Percentiles rank a stretch among this genome's conserved stretches.
These are phyloP conservation scores for Gymnocephalus cernua DNA, from an alignment of 2,113 vertebrate species.

Conservation along the genomic window DNA sequence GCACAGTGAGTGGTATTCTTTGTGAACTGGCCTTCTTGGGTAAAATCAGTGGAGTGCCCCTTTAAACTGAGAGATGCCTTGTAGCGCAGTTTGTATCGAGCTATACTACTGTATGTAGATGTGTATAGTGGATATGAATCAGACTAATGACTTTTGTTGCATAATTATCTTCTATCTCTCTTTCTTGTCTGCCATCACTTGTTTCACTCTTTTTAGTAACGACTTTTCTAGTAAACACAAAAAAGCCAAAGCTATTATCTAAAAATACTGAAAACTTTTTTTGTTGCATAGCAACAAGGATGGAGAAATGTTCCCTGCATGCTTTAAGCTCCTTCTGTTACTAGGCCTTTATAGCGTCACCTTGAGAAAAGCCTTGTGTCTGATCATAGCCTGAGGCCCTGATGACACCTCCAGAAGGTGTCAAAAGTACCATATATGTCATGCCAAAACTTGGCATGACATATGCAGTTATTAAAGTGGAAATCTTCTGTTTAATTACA, in stretches of 20 bases:
- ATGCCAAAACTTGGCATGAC: not conserved
- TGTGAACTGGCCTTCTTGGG: no score
- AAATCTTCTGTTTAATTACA: not conserved
- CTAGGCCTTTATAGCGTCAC: constrained; percentile 17
- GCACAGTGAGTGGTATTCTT: no score
- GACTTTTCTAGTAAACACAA: constrained; percentile 14
- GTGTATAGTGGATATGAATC: not conserved
- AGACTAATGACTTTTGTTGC: not conserved
- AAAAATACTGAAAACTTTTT: constrained; percentile 46
- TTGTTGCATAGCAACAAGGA: constrained; percentile 70
- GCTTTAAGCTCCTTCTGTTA: constrained; percentile 30
- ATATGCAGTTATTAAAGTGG: not conserved
- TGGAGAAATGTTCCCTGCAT: constrained; percentile 9
- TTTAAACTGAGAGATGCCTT: no score
- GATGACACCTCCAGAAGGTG: not conserved
- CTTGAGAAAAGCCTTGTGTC: constrained; percentile 15
- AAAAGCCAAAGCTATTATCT: constrained; percentile 32
- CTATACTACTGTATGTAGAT: no score
- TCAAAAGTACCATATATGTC: no score
- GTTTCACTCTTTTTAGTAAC: constrained; percentile 26
- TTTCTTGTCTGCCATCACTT: not conserved
- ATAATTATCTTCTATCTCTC: not conserved
- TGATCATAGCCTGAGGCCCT: constrained; percentile 5
- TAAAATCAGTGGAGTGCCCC: no score
- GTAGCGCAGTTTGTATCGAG: no score